Evolutionary conservation across 2,113 vertebrate genomes (phyloP).

Genomic region (Nyctereutes procyonoides): DNA sequence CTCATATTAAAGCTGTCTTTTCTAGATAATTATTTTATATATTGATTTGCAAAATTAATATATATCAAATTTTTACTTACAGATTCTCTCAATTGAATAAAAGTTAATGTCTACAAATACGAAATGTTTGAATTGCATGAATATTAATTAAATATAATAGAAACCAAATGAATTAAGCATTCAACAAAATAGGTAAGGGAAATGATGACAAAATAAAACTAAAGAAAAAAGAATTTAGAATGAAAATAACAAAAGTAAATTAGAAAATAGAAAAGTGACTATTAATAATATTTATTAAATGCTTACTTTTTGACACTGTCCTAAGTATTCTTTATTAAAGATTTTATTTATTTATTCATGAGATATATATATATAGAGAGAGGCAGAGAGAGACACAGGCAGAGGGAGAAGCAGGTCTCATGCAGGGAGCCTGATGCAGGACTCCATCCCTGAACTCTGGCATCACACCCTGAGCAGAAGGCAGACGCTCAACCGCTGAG

Average conservation of each 20-base stretch:
- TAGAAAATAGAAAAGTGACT: not conserved
- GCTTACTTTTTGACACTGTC: not conserved
- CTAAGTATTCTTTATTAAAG: not conserved
- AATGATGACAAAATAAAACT: not conserved
- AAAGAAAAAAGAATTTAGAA: constrained; percentile 14
- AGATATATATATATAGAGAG: too few relatives aligned
- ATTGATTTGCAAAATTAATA: constrained; percentile 35
- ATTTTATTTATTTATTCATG: too few relatives aligned
- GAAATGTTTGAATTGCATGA: not conserved
- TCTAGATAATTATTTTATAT: constrained; percentile 63
- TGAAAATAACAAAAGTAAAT: not conserved
- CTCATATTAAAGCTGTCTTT: constrained; percentile 37
- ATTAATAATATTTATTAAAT: not conserved
- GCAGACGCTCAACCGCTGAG: too few relatives aligned
- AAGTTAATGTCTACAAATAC: not conserved
- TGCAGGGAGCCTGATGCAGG: too few relatives aligned
- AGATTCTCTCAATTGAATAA: not conserved
- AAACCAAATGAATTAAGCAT: not conserved
- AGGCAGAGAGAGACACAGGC: too few relatives aligned
- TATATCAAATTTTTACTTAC: not conserved
- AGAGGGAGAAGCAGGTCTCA: too few relatives aligned
- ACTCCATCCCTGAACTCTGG: too few relatives aligned
- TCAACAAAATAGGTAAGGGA: not conserved
- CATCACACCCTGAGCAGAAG: too few relatives aligned
- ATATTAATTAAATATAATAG: not conserved